Conservation (phyloP, 2,888 invertebrate genomes). For the Amblyjoppa fuscipennis region DNA sequence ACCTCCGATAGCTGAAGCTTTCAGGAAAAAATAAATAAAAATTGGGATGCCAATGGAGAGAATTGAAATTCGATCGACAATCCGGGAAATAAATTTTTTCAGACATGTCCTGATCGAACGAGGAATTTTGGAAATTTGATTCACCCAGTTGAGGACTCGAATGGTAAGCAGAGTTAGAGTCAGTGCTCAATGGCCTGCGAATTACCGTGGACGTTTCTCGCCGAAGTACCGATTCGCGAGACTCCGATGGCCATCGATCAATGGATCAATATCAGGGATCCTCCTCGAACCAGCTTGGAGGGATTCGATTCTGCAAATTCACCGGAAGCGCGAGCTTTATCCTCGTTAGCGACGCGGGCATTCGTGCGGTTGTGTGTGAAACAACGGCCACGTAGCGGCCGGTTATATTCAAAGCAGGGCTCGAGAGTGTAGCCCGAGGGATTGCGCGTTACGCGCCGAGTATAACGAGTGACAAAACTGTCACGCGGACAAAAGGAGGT, state of each 20-base stretch:
- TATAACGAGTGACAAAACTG: conserved; percentile 27
- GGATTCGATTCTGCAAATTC: neutral
- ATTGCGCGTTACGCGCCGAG: conserved; percentile 1
- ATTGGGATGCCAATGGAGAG: neutral
- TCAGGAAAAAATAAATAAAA: conserved; percentile 15
- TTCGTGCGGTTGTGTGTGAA: neutral
- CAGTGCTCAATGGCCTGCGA: neutral
- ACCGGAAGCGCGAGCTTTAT: neutral
- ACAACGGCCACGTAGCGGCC: neutral
- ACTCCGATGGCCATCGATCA: neutral
- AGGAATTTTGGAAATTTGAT: neutral
- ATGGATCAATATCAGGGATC: neutral
- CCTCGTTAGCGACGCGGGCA: neutral
- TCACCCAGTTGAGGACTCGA: neutral
- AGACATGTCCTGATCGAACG: neutral
- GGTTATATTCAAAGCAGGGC: conserved; percentile 32
- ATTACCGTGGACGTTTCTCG: neutral
- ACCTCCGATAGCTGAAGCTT: conserved; percentile 36
- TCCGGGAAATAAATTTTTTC: neutral
- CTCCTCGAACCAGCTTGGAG: neutral
- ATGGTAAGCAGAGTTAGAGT: neutral
- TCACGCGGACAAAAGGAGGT: conserved; percentile 3
- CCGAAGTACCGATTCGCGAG: neutral
- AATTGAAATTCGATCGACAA: neutral
- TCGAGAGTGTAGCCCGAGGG: conserved; percentile 17